Percentiles rank a stretch among this genome's conserved stretches.
These are phyloP conservation scores for Dendrolimus pini DNA, from an alignment of 2,888 invertebrate species.

Conservation along the genomic window DNA sequence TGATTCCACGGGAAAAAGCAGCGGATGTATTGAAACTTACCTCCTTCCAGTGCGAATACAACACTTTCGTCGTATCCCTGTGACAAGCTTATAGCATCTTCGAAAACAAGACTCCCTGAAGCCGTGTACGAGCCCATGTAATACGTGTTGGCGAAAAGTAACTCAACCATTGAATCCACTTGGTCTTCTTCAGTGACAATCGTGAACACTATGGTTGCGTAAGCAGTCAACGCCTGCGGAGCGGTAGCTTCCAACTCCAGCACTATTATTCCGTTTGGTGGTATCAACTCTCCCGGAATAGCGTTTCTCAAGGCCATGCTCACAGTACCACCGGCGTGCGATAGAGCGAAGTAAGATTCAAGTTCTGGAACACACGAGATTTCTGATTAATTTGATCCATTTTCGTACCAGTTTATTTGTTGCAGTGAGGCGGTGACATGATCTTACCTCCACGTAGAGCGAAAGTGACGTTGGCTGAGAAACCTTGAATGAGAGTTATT, in stretches of 20 bases:
- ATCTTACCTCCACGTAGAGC: slow-evolving; percentile 23
- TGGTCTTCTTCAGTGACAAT: background rate
- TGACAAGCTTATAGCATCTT: background rate
- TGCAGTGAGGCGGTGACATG: background rate
- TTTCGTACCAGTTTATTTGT: background rate
- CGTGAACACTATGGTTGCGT: background rate
- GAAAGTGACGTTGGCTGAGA: slow-evolving; percentile 21
- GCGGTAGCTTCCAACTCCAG: background rate
- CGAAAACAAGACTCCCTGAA: background rate
- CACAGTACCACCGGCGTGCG: background rate
- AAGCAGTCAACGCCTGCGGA: background rate
- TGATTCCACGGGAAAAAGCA: no score
- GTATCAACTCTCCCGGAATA: background rate
- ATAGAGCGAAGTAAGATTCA: background rate
- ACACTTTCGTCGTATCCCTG: background rate
- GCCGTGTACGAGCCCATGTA: background rate
- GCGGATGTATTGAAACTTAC: slow-evolving; percentile 4
- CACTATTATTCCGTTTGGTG: background rate
- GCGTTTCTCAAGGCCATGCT: background rate
- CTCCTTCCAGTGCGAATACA: slow-evolving; percentile 7
- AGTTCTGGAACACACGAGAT: background rate
- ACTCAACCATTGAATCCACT: background rate
- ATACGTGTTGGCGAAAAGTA: background rate
- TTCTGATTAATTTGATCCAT: background rate
- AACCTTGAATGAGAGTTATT: slow-evolving; percentile 27